phyloP scores from a whole-genome alignment of 2,888 invertebrate species.

The Lobophora halterata region DNA sequence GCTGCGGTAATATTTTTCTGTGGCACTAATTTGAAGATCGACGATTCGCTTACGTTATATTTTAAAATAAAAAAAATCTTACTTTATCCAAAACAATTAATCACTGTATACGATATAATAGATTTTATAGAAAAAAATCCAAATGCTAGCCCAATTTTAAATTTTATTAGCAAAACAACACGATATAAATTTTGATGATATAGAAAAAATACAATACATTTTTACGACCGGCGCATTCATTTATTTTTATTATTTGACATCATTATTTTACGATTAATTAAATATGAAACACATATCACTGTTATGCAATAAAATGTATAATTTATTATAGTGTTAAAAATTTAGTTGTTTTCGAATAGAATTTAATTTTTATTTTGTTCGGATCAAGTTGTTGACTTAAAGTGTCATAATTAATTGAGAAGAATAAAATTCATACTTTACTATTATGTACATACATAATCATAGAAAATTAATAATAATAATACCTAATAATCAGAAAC shows the following conservation, averaged over 20 bases:
- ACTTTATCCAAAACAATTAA: too few species aligned
- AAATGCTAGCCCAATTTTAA: slow-evolving; percentile 13
- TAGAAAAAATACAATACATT: slow-evolving; percentile 14
- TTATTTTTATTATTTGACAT: slow-evolving; percentile 12
- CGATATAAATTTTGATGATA: slow-evolving; percentile 8
- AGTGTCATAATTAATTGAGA: too few species aligned
- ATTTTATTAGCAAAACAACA: slow-evolving; percentile 8
- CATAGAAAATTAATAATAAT: too few species aligned
- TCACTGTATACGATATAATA: too few species aligned
- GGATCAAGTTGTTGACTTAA: too few species aligned
- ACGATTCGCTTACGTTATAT: too few species aligned
- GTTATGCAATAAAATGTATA: slow-evolving; percentile 18
- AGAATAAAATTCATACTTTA: too few species aligned
- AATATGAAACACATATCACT: slow-evolving; percentile 20
- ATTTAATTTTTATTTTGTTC: slow-evolving; percentile 1
- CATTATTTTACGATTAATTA: slow-evolving; percentile 19
- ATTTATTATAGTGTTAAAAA: slow-evolving; percentile 20
- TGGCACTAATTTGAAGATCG: too few species aligned
- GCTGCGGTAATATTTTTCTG: too few species aligned
- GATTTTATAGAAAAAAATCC: slow-evolving; percentile 2
- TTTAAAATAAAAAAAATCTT: too few species aligned
- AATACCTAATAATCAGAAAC: too few species aligned
- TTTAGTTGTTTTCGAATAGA: slow-evolving; percentile 13
- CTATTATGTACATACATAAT: too few species aligned
- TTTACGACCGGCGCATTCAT: slow-evolving; percentile 19